A percentile compares a stretch with the other conserved stretches of the same genome.
These are phyloP conservation scores for Phodopus roborovskii DNA, from an alignment of 2,113 vertebrate genomes.

Conservation along the genomic window DNA sequence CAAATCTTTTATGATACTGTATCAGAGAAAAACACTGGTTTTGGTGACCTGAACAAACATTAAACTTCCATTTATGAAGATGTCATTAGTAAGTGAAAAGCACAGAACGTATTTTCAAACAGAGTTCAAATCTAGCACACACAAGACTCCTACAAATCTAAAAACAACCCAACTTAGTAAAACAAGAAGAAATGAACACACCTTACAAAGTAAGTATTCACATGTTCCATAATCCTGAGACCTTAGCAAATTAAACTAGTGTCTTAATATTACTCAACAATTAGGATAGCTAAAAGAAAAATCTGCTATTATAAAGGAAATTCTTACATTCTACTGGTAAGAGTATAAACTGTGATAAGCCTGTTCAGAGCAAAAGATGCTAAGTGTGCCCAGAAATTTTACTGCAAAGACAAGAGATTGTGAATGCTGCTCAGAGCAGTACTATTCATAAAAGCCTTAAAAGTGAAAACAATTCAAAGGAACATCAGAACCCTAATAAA, in stretches of 20 bases:
- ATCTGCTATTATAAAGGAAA: not conserved
- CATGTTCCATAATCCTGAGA: not conserved
- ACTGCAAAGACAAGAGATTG: not conserved
- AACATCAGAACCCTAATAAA: constrained; percentile 18
- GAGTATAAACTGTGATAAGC: not conserved
- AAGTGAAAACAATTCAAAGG: constrained; percentile 21
- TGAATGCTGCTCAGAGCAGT: not conserved
- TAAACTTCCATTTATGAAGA: not conserved
- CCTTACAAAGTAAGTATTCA: not conserved
- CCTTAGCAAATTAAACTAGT: not conserved
- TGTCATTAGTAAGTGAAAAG: not conserved
- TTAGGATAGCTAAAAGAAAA: not conserved
- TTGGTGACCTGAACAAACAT: not conserved
- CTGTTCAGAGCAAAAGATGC: not conserved
- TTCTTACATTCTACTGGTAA: not conserved
- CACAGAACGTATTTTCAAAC: not conserved
- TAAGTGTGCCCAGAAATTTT: not conserved
- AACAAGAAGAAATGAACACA: not conserved
- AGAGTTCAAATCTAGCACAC: not conserved
- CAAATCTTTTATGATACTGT: constrained; percentile 11
- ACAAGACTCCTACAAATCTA: not conserved
- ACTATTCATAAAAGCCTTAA: constrained; percentile 11
- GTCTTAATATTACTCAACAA: not conserved
- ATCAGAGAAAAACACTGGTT: not conserved
- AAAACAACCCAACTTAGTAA: not conserved